Conservation (phyloP, 2,888 invertebrate species). For the Lithophane leautieri region DNA sequence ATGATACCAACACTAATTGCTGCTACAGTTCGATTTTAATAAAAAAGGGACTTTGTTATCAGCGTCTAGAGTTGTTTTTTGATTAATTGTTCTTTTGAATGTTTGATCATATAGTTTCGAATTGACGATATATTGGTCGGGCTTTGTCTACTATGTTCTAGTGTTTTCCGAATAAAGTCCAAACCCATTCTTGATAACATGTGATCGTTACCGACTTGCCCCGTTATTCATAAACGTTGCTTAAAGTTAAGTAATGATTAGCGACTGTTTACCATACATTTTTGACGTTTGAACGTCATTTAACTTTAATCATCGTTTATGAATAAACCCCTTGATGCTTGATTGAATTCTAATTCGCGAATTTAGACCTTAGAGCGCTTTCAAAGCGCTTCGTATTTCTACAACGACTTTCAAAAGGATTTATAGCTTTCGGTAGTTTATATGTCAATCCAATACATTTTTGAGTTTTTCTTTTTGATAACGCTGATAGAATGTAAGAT, state of each 20-base stretch:
- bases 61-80: background rate
- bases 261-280: too few species aligned
- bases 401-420: background rate
- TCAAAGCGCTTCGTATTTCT: background rate
- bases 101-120: background rate
- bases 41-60: slow-evolving; percentile 1
- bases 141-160: background rate
- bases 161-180: background rate
- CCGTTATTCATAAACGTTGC: too few species aligned
- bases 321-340: too few species aligned
- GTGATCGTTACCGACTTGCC: background rate
- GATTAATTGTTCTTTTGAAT: background rate
- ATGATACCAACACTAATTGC: slow-evolving; percentile 40
- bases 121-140: background rate
- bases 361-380: background rate
- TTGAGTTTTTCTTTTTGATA: background rate
- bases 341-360: background rate
- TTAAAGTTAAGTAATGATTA: too few species aligned
- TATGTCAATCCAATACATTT: background rate
- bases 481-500: background rate
- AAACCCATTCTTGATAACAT: background rate
- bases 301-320: too few species aligned
- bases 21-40: background rate
- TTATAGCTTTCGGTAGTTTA: background rate
- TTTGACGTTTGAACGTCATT: too few species aligned